Percentiles rank a stretch among this genome's conserved stretches.
Conservation (phyloP, 2,888 invertebrate genomes). For the Suillia variegata region DNA sequence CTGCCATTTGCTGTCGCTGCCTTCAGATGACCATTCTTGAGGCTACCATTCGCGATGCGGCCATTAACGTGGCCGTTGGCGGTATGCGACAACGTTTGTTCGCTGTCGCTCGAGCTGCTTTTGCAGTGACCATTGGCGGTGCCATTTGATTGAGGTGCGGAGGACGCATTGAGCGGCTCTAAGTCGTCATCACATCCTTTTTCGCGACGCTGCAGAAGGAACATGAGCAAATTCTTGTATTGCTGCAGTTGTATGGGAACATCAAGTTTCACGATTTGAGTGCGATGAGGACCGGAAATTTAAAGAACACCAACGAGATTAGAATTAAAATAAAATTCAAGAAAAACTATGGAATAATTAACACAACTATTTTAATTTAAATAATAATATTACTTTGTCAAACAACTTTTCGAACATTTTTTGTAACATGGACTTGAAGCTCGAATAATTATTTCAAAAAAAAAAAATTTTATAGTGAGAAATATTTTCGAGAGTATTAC, state of each 20-base stretch:
- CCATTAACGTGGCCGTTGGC: slow-evolving; percentile 26
- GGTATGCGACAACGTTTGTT: slow-evolving; percentile 14
- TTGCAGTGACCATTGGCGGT: slow-evolving; percentile 43
- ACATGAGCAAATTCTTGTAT: slow-evolving; percentile 47
- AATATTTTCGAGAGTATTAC: too few relatives aligned
- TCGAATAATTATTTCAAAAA: too few relatives aligned
- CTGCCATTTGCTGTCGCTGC: slow-evolving; percentile 33
- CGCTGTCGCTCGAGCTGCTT: slow-evolving; percentile 37
- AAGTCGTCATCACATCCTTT: slow-evolving; percentile 32
- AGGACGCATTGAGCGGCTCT: slow-evolving; percentile 10
- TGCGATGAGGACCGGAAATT: too few relatives aligned
- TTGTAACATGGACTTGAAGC: too few relatives aligned
- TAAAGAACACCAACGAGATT: too few relatives aligned
- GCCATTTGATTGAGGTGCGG: slow-evolving; percentile 8
- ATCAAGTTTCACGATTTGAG: too few relatives aligned
- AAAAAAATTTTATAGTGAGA: too few relatives aligned
- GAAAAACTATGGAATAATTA: too few relatives aligned
- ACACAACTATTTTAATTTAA: too few relatives aligned
- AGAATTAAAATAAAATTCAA: too few relatives aligned
- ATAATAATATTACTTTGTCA: too few relatives aligned
- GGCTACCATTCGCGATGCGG: slow-evolving; percentile 41
- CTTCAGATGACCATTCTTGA: slow-evolving; percentile 45
- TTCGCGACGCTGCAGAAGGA: slow-evolving; percentile 44
- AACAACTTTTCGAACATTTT: too few relatives aligned
- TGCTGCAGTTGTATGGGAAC: slow-evolving; percentile 30